A percentile compares a stretch with the other conserved stretches of the same genome.
These are phyloP conservation scores for Leptodactylus fuscus DNA, from an alignment of 2,113 vertebrate genomes.

Conservation along the genomic window DNA sequence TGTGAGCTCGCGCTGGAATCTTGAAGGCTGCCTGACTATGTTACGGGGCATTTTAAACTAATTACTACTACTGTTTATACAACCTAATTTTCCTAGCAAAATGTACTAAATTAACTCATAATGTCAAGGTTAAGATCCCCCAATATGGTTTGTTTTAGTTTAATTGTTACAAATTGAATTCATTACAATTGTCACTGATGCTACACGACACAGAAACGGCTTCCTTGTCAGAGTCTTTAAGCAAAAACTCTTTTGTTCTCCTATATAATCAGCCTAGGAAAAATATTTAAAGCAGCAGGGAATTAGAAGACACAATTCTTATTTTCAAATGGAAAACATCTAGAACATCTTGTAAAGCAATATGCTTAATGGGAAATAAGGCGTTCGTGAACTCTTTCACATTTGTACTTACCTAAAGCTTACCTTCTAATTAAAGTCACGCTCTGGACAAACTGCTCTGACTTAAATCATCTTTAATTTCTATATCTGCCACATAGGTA, in stretches of 20 bases:
- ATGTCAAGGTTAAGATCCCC: slow-evolving; percentile 60
- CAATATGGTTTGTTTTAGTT: slow-evolving; percentile 61
- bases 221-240: slow-evolving; percentile 56
- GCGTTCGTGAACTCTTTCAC: slow-evolving; percentile 7
- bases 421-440: background rate
- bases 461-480: background rate
- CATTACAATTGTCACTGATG: slow-evolving; percentile 60
- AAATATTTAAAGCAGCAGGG: slow-evolving; percentile 45
- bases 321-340: slow-evolving; percentile 13
- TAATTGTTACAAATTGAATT: slow-evolving; percentile 61
- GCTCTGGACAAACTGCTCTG: background rate
- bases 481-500: too few relatives aligned
- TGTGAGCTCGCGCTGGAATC: slow-evolving; percentile 15
- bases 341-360: slow-evolving; percentile 18
- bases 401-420: background rate
- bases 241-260: slow-evolving; percentile 45
- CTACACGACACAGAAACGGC: slow-evolving; percentile 44
- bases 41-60: slow-evolving; percentile 55
- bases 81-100: slow-evolving; percentile 58
- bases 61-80: slow-evolving; percentile 59
- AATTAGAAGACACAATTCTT: slow-evolving; percentile 48
- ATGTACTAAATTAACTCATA: slow-evolving; percentile 58
- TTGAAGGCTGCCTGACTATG: slow-evolving; percentile 52
- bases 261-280: slow-evolving; percentile 46
- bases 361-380: slow-evolving; percentile 33